Conservation (phyloP, 2,797 vertebrate genomes). For the Galago senegalensis region DNA sequence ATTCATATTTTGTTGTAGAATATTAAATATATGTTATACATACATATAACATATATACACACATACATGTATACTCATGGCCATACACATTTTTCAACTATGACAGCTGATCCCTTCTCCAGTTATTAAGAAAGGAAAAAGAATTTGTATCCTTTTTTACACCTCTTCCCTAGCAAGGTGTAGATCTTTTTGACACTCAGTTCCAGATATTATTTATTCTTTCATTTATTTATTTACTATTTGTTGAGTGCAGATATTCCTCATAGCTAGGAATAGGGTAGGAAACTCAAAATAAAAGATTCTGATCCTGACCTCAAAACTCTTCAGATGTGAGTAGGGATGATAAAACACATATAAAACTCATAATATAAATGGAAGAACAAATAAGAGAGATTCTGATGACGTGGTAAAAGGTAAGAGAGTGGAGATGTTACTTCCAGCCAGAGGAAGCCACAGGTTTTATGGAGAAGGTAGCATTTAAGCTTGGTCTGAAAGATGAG, state of each 20-base stretch:
- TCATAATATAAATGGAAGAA: not conserved
- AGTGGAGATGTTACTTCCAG: not conserved
- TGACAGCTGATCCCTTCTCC: not conserved
- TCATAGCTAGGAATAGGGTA: not conserved
- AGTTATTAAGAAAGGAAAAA: constrained; percentile 8
- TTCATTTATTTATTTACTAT: not conserved
- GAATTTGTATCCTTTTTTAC: not conserved
- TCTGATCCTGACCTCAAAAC: not conserved
- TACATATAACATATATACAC: too few relatives aligned
- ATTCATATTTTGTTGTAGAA: constrained; percentile 33
- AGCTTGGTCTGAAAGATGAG: not conserved
- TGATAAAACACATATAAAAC: not conserved
- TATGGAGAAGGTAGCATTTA: not conserved
- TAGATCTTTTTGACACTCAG: not conserved
- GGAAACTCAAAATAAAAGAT: constrained; percentile 36
- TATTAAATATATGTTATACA: constrained; percentile 54
- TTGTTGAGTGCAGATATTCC: not conserved
- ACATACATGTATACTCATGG: not conserved
- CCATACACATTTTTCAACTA: constrained; percentile 23
- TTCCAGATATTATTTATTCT: constrained; percentile 20
- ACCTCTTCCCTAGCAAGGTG: not conserved
- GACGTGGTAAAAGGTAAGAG: not conserved
- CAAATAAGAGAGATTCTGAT: not conserved
- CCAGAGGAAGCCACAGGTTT: not conserved
- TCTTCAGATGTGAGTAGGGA: not conserved